These are phyloP conservation scores for Teleopsis dalmanni DNA, from an alignment of 1,140 invertebrate genomes.

Conservation along the genomic window DNA sequence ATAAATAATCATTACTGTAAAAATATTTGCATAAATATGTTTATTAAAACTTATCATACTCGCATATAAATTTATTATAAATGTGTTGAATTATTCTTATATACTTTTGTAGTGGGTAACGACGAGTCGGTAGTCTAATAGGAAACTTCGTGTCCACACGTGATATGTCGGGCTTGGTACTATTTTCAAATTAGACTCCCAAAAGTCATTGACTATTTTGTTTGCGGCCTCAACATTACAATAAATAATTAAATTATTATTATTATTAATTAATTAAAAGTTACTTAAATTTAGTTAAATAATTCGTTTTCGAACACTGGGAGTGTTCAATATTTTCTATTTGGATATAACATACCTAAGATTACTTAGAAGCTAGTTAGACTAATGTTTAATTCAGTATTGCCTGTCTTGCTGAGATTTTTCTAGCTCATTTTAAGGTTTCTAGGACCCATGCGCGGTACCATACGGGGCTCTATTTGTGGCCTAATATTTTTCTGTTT, in stretches of 20 bases:
- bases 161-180: background rate
- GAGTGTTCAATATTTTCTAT: too few relatives aligned
- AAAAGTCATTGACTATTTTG: too few relatives aligned
- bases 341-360: too few relatives aligned
- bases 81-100: background rate
- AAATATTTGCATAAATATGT: too few relatives aligned
- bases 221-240: too few relatives aligned
- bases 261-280: too few relatives aligned
- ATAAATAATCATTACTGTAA: too few relatives aligned
- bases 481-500: conserved; percentile 22
- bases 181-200: conserved; percentile 42
- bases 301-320: too few relatives aligned
- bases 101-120: conserved; percentile 3
- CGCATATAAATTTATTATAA: too few relatives aligned
- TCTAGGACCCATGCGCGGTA: conserved; percentile 36
- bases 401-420: background rate
- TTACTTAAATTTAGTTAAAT: too few relatives aligned
- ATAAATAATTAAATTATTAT: too few relatives aligned
- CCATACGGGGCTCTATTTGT: conserved; percentile 20
- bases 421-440: conserved; percentile 19
- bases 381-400: background rate
- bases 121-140: conserved; percentile 44
- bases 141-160: conserved; percentile 19
- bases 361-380: background rate
- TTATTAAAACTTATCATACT: too few relatives aligned